Evolutionary conservation across 1,140 invertebrate genomes (phyloP).

Genomic region (Drosophila kohkoa): DNA sequence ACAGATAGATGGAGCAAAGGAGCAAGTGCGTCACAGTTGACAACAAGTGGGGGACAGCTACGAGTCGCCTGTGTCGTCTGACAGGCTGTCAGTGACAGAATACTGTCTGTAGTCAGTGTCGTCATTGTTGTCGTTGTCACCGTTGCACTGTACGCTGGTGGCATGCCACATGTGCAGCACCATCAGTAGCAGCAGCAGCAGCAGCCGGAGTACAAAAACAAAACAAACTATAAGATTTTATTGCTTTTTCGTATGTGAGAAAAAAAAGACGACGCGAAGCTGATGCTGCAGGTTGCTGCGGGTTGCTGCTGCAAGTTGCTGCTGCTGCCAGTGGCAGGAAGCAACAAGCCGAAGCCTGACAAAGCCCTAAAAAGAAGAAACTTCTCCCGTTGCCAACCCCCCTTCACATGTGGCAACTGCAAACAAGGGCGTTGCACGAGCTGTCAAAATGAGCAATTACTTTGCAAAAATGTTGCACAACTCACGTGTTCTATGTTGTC

Average conservation of each 20-base stretch:
- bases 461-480: constrained; percentile 81
- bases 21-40: constrained; percentile 56
- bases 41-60: constrained; percentile 63
- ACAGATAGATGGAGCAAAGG: constrained; percentile 14
- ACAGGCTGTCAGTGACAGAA: constrained; percentile 73
- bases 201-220: constrained; percentile 52
- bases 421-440: constrained; percentile 79
- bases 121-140: constrained; percentile 75
- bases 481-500: constrained; percentile 67
- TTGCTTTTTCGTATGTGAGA: constrained; percentile 76
- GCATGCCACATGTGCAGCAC: constrained; percentile 71
- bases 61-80: constrained; percentile 46
- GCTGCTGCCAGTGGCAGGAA: constrained; percentile 63
- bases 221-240: constrained; percentile 79
- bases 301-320: constrained; percentile 1
- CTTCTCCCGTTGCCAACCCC: constrained; percentile 12
- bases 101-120: constrained; percentile 72
- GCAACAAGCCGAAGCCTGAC: constrained; percentile 66
- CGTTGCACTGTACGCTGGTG: constrained; percentile 55
- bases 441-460: constrained; percentile 83
- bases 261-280: constrained; percentile 47
- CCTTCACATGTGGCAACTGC: constrained; percentile 36
- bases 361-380: constrained; percentile 41
- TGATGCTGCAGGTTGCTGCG: constrained; percentile 44
- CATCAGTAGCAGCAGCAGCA: constrained; percentile 33